Evolutionary conservation across 2,113 vertebrate species (phyloP), one percentile per base, ranked within the genome.

Genomic region (Oxyruncus cristatus): DNA sequence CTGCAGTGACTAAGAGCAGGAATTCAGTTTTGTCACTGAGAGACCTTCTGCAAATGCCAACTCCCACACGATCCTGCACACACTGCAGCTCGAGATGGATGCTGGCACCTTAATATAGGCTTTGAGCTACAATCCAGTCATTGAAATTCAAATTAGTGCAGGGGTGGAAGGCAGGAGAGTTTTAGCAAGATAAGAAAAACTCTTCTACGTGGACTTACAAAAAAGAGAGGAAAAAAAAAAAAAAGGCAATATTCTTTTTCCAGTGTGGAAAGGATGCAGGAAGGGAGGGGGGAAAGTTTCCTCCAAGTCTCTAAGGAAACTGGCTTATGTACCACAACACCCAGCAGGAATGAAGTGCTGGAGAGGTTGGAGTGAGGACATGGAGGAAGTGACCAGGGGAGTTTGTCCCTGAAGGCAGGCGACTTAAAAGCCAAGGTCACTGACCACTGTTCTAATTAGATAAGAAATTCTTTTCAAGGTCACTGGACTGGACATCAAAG

Each of bases 61-160:
- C 97, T 96, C 95, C 89, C 90, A 97, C 96, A 95, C 91, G 91
- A 46, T 61, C 70, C 91, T 89, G 96, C 95, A 96, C 79, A 35
- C 15, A 96, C 94, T 90, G 92, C 84, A 97, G 88, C 85, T 95
- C 96, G 85, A 93, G 89, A 94, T 90, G 94, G 95, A 95, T 96
- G 97, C 95, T 96, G 93, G 97, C 96, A 96, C 89, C 92, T 96
- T 89, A 92, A 95, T 92, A 93, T 85, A 91, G 77, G 88, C 91
- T 98, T 93, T 97, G 79, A 85, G 80, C 96, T 97, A 95, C 85
- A 97, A 96, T 91, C 94, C 95, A 94, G 92, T 83, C 91, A 97
- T 50, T 98, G 97, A 97, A 97, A 98, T 97, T 97, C 95, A 98
- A 98, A 97, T 97, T 23, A 97, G 93, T 95, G 94, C 97, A 98